These are phyloP conservation scores for Drosophila pachea DNA, from an alignment of 1,140 invertebrate genomes.

Conservation along the genomic window DNA sequence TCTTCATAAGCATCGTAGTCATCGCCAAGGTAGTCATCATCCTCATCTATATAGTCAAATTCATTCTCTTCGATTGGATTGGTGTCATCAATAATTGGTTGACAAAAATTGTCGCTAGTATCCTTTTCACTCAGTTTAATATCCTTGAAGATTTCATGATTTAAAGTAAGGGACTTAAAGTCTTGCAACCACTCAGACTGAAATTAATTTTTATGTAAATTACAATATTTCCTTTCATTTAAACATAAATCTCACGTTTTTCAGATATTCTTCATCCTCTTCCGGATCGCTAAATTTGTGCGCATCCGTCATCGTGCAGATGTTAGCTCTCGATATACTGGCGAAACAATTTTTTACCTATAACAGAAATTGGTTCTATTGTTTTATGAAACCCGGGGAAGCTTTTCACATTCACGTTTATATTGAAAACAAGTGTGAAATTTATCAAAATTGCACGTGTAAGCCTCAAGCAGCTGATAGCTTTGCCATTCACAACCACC, in stretches of 20 bases:
- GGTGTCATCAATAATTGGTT: conserved; percentile 34
- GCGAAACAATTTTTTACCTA: neutral
- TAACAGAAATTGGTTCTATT: too few species aligned
- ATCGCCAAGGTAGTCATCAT: conserved; percentile 60
- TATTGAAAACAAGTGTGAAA: conserved; percentile 30
- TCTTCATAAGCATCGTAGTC: conserved; percentile 76
- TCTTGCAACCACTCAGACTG: conserved; percentile 61
- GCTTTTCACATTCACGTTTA: neutral
- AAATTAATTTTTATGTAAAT: neutral
- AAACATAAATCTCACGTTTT: conserved; percentile 32
- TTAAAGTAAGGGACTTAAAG: conserved; percentile 64
- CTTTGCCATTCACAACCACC: conserved; percentile 30
- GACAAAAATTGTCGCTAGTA: conserved; percentile 42
- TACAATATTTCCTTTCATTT: conserved; percentile 1
- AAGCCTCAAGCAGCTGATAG: conserved; percentile 28
- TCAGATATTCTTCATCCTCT: conserved; percentile 58
- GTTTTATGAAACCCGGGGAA: neutral
- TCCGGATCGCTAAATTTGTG: conserved; percentile 75
- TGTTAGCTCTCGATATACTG: neutral
- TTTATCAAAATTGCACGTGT: conserved; percentile 39
- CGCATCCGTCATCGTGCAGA: conserved; percentile 43
- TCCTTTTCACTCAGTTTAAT: conserved; percentile 48
- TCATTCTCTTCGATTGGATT: conserved; percentile 47
- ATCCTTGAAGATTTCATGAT: conserved; percentile 56
- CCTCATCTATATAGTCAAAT: conserved; percentile 58